These are phyloP conservation scores for Unio pictorum DNA, from an alignment of 2,888 invertebrate species.

Conservation along the genomic window DNA sequence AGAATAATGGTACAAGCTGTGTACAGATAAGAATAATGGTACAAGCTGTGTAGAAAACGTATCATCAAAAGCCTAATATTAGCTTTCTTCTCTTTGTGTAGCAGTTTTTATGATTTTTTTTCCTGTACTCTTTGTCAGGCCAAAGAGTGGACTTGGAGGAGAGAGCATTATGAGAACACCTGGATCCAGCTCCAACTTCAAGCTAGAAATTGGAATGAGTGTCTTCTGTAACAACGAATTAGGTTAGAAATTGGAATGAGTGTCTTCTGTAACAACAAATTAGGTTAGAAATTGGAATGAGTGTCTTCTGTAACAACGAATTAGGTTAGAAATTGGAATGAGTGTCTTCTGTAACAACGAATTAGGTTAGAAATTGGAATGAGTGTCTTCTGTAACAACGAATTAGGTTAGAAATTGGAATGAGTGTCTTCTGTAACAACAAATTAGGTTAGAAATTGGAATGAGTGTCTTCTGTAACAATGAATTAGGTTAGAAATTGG, in stretches of 20 bases:
- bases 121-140: constrained; percentile 17
- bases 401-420: constrained; percentile 72
- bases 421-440: constrained; percentile 73
- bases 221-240: constrained; percentile 73
- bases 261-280: constrained; percentile 72
- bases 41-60: too few species aligned
- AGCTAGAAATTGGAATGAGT: constrained; percentile 71
- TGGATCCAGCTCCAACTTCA: constrained; percentile 55
- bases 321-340: constrained; percentile 72
- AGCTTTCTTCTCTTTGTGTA: not conserved
- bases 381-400: constrained; percentile 73
- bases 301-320: constrained; percentile 73
- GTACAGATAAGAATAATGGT: too few species aligned
- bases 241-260: constrained; percentile 68
- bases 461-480: constrained; percentile 73
- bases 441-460: constrained; percentile 72
- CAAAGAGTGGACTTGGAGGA: constrained; percentile 34
- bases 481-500: constrained; percentile 72
- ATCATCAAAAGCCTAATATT: not conserved
- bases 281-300: constrained; percentile 73
- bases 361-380: constrained; percentile 70
- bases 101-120: not conserved
- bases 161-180: constrained; percentile 56
- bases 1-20: too few species aligned
- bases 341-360: constrained; percentile 73